phyloP scores from a whole-genome alignment of 35 echinoderm and acorn worm genomes.

The Apostichopus parvimensis region DNA sequence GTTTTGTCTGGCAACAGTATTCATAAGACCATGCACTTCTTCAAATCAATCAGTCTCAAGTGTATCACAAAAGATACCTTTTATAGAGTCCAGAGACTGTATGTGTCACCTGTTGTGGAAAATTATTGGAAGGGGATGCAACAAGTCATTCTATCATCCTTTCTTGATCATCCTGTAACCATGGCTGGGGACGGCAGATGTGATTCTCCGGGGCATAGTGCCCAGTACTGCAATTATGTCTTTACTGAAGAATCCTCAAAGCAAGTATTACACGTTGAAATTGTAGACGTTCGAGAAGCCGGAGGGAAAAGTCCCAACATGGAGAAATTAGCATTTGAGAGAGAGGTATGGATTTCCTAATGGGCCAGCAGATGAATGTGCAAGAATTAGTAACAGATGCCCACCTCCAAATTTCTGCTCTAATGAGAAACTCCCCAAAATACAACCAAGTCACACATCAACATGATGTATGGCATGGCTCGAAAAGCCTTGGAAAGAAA shows the following conservation, averaged over 20 bases:
- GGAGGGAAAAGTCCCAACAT: constrained; percentile 17
- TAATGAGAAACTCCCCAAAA: background rate
- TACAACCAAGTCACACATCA: background rate
- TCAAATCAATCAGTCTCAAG: background rate
- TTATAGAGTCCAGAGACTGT: background rate
- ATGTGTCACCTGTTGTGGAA: too few relatives aligned
- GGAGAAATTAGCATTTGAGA: constrained; percentile 28
- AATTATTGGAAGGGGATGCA: background rate
- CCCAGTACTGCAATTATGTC: background rate
- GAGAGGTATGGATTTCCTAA: constrained; percentile 1
- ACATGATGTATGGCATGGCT: constrained; percentile 6
- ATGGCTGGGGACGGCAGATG: background rate
- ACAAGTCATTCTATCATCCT: background rate
- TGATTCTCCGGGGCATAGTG: background rate
- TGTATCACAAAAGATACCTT: background rate
- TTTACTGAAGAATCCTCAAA: background rate
- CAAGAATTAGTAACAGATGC: constrained; percentile 23
- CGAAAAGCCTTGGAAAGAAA: background rate
- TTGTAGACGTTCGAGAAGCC: constrained; percentile 28
- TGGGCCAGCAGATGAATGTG: background rate
- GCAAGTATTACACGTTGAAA: constrained; percentile 19
- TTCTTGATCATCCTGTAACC: background rate
- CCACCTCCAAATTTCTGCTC: constrained; percentile 17
- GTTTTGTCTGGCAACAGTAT: background rate
- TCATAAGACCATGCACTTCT: background rate